phyloP scores from a whole-genome alignment of 1,140 invertebrate genomes.

The Brachionus koreanus region DNA sequence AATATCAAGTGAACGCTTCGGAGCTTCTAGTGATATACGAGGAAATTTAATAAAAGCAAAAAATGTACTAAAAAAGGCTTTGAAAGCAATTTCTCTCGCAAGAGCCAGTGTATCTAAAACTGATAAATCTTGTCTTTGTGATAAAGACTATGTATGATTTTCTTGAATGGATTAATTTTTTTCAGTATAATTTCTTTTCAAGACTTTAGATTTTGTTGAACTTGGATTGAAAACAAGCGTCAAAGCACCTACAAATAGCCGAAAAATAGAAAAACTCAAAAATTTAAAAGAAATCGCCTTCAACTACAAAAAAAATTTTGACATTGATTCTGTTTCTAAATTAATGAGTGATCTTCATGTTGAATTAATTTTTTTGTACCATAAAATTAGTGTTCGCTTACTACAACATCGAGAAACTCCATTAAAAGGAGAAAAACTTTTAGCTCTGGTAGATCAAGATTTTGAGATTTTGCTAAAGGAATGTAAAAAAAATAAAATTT shows the following conservation, averaged over 20 bases:
- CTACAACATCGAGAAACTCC: slow-evolving; percentile 21
- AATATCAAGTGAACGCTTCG: slow-evolving; percentile 1
- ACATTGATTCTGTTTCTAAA: slow-evolving; percentile 46
- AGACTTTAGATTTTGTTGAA: slow-evolving; percentile 13
- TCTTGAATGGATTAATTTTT: too few relatives aligned
- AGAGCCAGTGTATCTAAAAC: background rate
- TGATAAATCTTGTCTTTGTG: slow-evolving; percentile 9
- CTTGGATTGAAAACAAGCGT: background rate
- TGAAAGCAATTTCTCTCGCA: background rate
- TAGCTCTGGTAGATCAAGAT: background rate
- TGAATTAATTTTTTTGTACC: slow-evolving; percentile 56
- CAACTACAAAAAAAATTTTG: slow-evolving; percentile 46
- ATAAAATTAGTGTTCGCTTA: slow-evolving; percentile 55
- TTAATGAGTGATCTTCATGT: slow-evolving; percentile 52
- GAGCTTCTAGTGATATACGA: background rate
- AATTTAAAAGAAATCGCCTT: slow-evolving; percentile 40
- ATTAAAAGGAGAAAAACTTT: background rate
- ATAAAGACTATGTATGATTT: slow-evolving; percentile 35
- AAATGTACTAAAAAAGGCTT: background rate
- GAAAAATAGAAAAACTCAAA: slow-evolving; percentile 45
- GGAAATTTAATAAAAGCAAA: slow-evolving; percentile 36
- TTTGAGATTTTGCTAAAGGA: slow-evolving; percentile 10
- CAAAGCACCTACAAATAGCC: slow-evolving; percentile 5
- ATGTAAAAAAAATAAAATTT: slow-evolving; percentile 11
- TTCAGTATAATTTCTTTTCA: background rate